Conservation (phyloP, 1,140 invertebrate genomes). For the Teleogryllus occipitalis region DNA sequence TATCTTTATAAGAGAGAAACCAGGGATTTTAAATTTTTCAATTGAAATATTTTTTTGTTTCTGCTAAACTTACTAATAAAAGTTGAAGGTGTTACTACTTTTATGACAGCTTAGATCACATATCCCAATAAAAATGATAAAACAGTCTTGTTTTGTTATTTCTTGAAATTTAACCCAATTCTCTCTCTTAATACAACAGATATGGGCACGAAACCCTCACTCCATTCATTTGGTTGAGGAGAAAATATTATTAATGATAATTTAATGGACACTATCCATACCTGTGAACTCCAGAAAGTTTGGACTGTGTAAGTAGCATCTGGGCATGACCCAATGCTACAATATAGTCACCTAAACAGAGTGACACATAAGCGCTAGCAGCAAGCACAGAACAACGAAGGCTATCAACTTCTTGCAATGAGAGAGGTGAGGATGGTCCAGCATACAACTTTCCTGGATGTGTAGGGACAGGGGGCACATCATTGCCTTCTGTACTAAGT, state of each 20-base stretch:
- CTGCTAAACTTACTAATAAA: no score
- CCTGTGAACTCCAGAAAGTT: slow-evolving; percentile 56
- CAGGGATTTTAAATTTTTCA: no score
- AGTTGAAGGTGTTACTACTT: no score
- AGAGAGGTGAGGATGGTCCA: slow-evolving; percentile 23
- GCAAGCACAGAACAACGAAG: slow-evolving; percentile 59
- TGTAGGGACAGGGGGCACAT: not conserved
- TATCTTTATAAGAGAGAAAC: no score
- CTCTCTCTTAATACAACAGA: no score
- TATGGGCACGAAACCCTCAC: no score
- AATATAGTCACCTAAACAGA: slow-evolving; percentile 77
- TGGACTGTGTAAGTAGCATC: slow-evolving; percentile 53
- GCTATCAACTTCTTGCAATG: slow-evolving; percentile 14
- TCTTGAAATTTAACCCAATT: no score
- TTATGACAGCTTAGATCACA: no score
- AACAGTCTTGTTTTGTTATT: no score
- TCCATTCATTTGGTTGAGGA: not conserved
- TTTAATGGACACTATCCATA: slow-evolving; percentile 29
- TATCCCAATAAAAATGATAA: no score
- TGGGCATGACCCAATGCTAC: slow-evolving; percentile 71
- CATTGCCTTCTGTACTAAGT: not conserved
- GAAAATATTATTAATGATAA: not conserved
- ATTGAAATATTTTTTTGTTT: no score
- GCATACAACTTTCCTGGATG: slow-evolving; percentile 10
- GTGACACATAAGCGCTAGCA: slow-evolving; percentile 70